Base-by-base conservation (phyloP, 1,140 invertebrate genomes). In the Zaprionus gabonicus region DNA sequence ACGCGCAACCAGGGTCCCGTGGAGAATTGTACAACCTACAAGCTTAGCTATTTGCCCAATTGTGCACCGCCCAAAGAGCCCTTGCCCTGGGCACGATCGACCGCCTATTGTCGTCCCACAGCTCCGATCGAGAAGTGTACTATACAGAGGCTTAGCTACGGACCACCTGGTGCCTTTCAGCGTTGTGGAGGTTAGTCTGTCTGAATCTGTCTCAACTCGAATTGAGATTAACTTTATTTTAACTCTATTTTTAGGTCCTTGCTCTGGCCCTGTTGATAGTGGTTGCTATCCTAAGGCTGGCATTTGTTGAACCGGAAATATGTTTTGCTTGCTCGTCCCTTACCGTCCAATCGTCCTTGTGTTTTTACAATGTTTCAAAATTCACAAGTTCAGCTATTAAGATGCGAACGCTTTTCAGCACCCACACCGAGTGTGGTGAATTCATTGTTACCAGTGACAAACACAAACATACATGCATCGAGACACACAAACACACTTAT, bases 101-200 rank as follows among this genome's bases (percentile, higher is more conserved):
- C 91, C n/a, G 80, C 85, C 55, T 94, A 93, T 51, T 92, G 93
- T 64, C 93, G 93, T 15, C 93, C 94, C 6, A 92, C 92, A 12
- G 91, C 91, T 38, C 87, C 90, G 9, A 90, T 92, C 51, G 91
- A 92, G 66, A 92, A 91, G 59, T 91, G 90, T 41, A 95, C 95
- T 1, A 93, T 95, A 0, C 94, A 95, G 66, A 95, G 94, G 76
- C 93, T 95, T 71, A 95, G 95, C 76, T 95, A 94, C 55, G 93
- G 94, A 38, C 95, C 94, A 23, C 91, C 91, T 0, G 91, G 91
- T 13, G 87, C 82, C 41, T 92, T 92, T 66, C 73, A 79, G 12
- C 85, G 91, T 46, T 92, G 91, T 65, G 85, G 88, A 28, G 88
- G 91, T 91, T 38, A 79, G 84, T 80, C 31, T 51, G 0, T 10